phyloP scores from a whole-genome alignment of 2,888 invertebrate genomes.

The Idaea aversata region DNA sequence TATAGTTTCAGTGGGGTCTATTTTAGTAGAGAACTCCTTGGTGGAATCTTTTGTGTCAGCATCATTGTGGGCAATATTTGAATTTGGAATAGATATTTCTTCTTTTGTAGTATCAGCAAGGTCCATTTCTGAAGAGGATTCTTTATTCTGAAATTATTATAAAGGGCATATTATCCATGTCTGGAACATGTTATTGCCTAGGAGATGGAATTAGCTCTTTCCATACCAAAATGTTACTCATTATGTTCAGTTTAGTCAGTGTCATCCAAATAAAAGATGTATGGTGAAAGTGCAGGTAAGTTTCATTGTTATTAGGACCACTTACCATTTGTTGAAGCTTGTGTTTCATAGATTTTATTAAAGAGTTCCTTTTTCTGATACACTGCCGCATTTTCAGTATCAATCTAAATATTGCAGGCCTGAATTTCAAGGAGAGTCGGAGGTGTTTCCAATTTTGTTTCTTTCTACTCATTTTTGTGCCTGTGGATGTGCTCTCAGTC shows the following conservation, averaged over 20 bases:
- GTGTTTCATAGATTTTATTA: conserved; percentile 80
- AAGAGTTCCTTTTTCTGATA: conserved; percentile 78
- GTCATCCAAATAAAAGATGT: too few relatives aligned
- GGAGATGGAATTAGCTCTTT: too few relatives aligned
- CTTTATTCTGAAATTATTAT: neutral
- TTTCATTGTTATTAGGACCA: conserved; percentile 9
- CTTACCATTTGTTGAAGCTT: conserved; percentile 77
- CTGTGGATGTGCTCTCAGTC: conserved; percentile 23
- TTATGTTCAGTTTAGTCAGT: too few relatives aligned
- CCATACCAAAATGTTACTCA: too few relatives aligned
- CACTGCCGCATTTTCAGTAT: conserved; percentile 79
- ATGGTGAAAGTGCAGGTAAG: neutral
- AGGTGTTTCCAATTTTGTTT: conserved; percentile 47
- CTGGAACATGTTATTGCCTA: too few relatives aligned
- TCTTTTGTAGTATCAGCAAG: neutral
- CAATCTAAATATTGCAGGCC: conserved; percentile 81
- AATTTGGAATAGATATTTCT: neutral
- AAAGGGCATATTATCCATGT: too few relatives aligned
- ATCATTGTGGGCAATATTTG: neutral
- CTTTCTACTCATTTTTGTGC: conserved; percentile 29
- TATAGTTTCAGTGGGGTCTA: conserved; percentile 12
- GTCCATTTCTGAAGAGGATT: neutral
- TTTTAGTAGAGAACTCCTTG: conserved; percentile 39
- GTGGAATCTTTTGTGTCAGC: conserved; percentile 9
- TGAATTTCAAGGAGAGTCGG: conserved; percentile 69